Evolutionary conservation across 92 coral and sea anemone species (phyloP).

Genomic region (Phenganax marumi): DNA sequence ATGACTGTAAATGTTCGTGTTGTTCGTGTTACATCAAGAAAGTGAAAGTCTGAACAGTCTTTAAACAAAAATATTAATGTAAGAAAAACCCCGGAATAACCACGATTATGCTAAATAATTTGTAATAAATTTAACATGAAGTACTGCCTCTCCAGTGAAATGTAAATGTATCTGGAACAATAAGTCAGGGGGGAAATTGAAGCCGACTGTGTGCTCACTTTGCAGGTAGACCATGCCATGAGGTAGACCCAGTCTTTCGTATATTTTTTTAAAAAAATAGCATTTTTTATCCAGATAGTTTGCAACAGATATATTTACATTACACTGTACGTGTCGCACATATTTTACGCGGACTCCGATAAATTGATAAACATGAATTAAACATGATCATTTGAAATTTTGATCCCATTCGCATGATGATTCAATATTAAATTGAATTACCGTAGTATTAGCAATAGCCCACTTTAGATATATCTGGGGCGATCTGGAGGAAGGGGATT

Average conservation of each 20-base stretch:
- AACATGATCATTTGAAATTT: slow-evolving; percentile 20
- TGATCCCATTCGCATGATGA: not conserved
- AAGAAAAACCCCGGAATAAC: not conserved
- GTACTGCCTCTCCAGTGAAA: not conserved
- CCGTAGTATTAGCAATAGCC: too few relatives aligned
- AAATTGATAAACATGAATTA: slow-evolving; percentile 10
- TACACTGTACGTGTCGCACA: too few relatives aligned
- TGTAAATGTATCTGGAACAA: too few relatives aligned
- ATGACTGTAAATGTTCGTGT: slow-evolving; percentile 7
- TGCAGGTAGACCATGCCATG: too few relatives aligned
- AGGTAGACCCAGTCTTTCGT: too few relatives aligned
- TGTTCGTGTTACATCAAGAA: slow-evolving; percentile 8
- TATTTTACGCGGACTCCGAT: slow-evolving; percentile 19
- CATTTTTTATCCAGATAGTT: too few relatives aligned
- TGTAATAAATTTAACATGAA: slow-evolving; percentile 22
- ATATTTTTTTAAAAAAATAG: too few relatives aligned
- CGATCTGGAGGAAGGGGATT: too few relatives aligned
- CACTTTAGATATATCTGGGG: too few relatives aligned
- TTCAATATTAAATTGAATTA: not conserved
- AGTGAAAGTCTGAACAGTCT: slow-evolving; percentile 9
- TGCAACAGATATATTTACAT: too few relatives aligned
- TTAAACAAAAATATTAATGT: not conserved
- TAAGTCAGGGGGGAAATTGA: too few relatives aligned
- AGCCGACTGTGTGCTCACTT: too few relatives aligned
- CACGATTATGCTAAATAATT: not conserved